Base-by-base conservation (phyloP, 2,113 vertebrate genomes). In the Actenoides lindsayi region DNA sequence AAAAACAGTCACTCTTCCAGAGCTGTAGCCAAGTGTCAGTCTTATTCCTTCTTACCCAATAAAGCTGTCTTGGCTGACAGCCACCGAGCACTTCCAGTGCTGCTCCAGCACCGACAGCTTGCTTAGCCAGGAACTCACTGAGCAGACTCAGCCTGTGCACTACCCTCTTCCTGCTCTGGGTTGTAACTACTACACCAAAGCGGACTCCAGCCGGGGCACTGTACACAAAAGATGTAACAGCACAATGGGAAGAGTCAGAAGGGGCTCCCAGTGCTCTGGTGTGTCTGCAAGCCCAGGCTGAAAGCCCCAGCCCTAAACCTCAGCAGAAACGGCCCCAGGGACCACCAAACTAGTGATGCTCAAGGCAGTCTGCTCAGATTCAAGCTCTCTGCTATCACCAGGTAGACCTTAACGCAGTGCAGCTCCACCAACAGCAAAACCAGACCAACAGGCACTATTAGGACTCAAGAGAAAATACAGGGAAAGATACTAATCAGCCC, bases 201-300 rank as follows among this genome's bases (percentile, higher is more conserved):
- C 3, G n/a, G 20, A 51, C 11, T 39, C 39, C 46, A 81, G 54
- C 23, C 13, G 6, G 35, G 42, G 13, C 21, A 71, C 17, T 9
- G 8, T 1, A 41, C 13, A 11, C 59, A 57, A 5, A 1, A 3
- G 5, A 7, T 1, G 13, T 2, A 35, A 27, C 31, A 54, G 8
- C 42, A 39, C 2, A 31, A 10, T 4, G 67, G 33, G 12, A 64
- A 42, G 28, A 56, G 48, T 53, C 51, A n/a, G 8, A 11, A 10
- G 20, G 41, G 46, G 7, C 65, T 46, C 3, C 2, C 39, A 51
- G 7, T 8, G 53, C 64, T 69, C 24, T 62, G 23, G 12, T 20
- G 60, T 73, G 50, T 46, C 57, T 53, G 70, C 35, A 67, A 90
- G 13, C 8, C 56, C 63, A 25, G 5, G 16, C n/a, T 16, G 59